Percentiles rank a stretch among this genome's conserved stretches.
Evolutionary conservation across 2,888 invertebrate genomes (phyloP).

Genomic region (Mesochorus sp.): DNA sequence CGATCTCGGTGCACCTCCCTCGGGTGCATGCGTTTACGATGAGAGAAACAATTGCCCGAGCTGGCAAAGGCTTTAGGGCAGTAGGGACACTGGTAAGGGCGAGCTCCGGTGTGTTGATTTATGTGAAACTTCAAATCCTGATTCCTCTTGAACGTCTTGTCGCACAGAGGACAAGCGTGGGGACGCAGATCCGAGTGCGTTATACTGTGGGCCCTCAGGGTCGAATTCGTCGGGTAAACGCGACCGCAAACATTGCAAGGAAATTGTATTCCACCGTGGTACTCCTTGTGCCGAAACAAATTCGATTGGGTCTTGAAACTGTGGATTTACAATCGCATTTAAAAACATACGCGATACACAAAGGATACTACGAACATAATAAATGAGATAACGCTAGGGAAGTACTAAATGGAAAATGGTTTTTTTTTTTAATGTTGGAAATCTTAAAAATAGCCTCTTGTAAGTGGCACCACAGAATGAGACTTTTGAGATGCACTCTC

Average conservation of each 20-base stretch:
- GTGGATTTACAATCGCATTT: slow-evolving; percentile 45
- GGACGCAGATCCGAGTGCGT: slow-evolving; percentile 88
- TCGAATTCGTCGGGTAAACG: slow-evolving; percentile 87
- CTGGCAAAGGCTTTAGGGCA: slow-evolving; percentile 89
- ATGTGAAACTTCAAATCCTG: slow-evolving; percentile 90
- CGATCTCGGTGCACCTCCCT: slow-evolving; percentile 84
- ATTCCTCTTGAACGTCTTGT: slow-evolving; percentile 89
- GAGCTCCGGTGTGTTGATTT: slow-evolving; percentile 89
- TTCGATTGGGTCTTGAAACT: slow-evolving; percentile 87
- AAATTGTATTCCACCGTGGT: slow-evolving; percentile 84
- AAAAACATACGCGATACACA: too few species aligned
- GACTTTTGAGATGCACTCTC: too few species aligned
- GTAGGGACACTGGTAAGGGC: slow-evolving; percentile 89
- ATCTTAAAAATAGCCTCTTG: too few species aligned
- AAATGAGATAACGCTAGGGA: too few species aligned
- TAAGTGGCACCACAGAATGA: too few species aligned
- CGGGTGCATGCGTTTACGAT: slow-evolving; percentile 88
- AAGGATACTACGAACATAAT: too few species aligned
- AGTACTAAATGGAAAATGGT: too few species aligned
- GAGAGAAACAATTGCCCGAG: slow-evolving; percentile 89
- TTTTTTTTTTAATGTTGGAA: too few species aligned
- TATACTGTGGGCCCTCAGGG: slow-evolving; percentile 87
- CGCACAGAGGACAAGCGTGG: slow-evolving; percentile 87
- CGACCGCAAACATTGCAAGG: slow-evolving; percentile 87
- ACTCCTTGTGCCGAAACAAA: slow-evolving; percentile 86